These are phyloP conservation scores for Lordiphosa mommai DNA, from an alignment of 1,140 invertebrate genomes.

Conservation along the genomic window DNA sequence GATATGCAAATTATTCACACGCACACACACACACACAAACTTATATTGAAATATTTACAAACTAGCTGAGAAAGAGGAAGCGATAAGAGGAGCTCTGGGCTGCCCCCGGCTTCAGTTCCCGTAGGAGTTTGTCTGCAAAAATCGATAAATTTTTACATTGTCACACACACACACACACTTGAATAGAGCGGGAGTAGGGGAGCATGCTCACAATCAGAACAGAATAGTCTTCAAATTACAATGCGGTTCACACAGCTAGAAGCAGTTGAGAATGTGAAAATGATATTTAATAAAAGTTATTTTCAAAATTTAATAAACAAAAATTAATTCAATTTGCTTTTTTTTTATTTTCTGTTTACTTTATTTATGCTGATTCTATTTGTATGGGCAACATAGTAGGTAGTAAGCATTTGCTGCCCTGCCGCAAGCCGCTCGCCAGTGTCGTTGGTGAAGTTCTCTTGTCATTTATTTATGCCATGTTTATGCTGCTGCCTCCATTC, in stretches of 20 bases:
- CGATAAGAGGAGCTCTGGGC: slow-evolving; percentile 22
- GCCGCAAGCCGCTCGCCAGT: slow-evolving; percentile 46
- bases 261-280: not conserved
- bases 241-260: slow-evolving; percentile 35
- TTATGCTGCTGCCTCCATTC: not conserved
- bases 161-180: slow-evolving; percentile 21
- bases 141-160: slow-evolving; percentile 63
- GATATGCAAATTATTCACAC: not conserved
- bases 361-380: slow-evolving; percentile 13
- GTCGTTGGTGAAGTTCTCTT: slow-evolving; percentile 38
- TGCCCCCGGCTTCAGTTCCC: slow-evolving; percentile 12
- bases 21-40: not conserved
- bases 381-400: slow-evolving; percentile 17
- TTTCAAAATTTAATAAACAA: not conserved
- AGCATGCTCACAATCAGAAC: slow-evolving; percentile 21
- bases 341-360: too few species aligned
- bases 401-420: slow-evolving; percentile 27
- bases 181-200: slow-evolving; percentile 31
- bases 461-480: slow-evolving; percentile 1
- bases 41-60: not conserved
- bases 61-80: slow-evolving; percentile 5
- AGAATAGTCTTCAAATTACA: slow-evolving; percentile 25
- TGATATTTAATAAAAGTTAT: not conserved
- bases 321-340: too few species aligned
- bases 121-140: slow-evolving; percentile 56